Conservation (phyloP, 53 echinoderm and acorn worm species). For the Paracentrotus lividus region DNA sequence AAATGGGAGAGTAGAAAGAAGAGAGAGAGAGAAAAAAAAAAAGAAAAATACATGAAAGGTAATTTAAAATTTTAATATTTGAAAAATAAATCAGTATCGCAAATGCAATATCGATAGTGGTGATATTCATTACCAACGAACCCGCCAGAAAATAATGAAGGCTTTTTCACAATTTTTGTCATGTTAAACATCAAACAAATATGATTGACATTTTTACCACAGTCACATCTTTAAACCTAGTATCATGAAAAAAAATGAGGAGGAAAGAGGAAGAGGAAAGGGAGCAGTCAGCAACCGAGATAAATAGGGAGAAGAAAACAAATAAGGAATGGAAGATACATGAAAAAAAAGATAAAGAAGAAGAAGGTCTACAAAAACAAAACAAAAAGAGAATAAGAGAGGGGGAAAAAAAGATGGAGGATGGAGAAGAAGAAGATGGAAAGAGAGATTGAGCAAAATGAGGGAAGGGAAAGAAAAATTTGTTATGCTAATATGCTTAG, state of each 20-base stretch:
- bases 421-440: background rate
- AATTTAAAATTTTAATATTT: too few relatives aligned
- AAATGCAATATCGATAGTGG: too few relatives aligned
- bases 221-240: too few relatives aligned
- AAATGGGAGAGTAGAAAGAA: background rate
- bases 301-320: background rate
- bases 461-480: constrained; percentile 10
- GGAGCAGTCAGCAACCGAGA: background rate
- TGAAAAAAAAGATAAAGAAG: constrained; percentile 43
- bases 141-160: too few relatives aligned
- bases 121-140: too few relatives aligned
- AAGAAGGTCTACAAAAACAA: background rate
- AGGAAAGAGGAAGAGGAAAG: background rate
- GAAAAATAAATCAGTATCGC: too few relatives aligned
- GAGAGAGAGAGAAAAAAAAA: background rate
- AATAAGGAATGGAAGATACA: background rate
- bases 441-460: background rate
- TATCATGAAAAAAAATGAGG: background rate
- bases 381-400: background rate
- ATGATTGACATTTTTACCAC: too few relatives aligned
- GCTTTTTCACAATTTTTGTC: too few relatives aligned
- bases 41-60: background rate
- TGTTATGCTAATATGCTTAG: constrained; percentile 54
- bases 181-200: too few relatives aligned
- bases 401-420: background rate